These are phyloP conservation scores for Ligdia adustata DNA, from an alignment of 2,888 invertebrate species.

Conservation along the genomic window DNA sequence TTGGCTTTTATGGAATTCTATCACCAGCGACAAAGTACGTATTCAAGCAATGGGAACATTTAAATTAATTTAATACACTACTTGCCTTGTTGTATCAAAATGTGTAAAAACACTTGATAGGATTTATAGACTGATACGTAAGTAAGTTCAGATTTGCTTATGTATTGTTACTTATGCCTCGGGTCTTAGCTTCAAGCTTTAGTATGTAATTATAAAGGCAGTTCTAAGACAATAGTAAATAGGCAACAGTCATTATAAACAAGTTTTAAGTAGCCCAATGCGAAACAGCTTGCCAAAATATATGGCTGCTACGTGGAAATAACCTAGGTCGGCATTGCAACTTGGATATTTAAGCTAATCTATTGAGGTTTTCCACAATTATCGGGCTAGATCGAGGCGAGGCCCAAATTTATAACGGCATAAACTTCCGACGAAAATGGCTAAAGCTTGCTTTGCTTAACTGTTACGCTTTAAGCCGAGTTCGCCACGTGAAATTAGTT, in stretches of 20 bases:
- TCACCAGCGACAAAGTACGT: not conserved
- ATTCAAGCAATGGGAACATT: no score
- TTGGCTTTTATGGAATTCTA: not conserved
- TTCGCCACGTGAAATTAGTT: conserved; percentile 13
- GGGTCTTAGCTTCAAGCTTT: no score
- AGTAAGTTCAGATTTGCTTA: no score
- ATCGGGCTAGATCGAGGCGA: conserved; percentile 56
- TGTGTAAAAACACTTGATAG: no score
- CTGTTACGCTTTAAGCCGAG: conserved; percentile 30
- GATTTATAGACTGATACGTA: no score
- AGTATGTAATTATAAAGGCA: not conserved
- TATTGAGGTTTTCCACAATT: conserved; percentile 56
- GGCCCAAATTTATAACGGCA: conserved; percentile 59
- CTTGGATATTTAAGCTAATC: conserved; percentile 50
- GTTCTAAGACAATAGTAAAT: not conserved
- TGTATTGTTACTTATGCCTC: no score
- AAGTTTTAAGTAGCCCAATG: conserved; percentile 1
- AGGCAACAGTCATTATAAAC: not conserved
- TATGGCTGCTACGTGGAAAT: conserved; percentile 27
- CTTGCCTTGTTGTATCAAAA: no score
- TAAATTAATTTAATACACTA: no score
- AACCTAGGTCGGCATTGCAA: conserved; percentile 32
- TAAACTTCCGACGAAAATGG: conserved; percentile 56
- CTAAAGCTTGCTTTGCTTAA: conserved; percentile 39
- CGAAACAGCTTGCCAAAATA: conserved; percentile 13